These are phyloP conservation scores for Sebastes nivosus DNA, from an alignment of 2,797 vertebrate genomes.

Conservation along the genomic window DNA sequence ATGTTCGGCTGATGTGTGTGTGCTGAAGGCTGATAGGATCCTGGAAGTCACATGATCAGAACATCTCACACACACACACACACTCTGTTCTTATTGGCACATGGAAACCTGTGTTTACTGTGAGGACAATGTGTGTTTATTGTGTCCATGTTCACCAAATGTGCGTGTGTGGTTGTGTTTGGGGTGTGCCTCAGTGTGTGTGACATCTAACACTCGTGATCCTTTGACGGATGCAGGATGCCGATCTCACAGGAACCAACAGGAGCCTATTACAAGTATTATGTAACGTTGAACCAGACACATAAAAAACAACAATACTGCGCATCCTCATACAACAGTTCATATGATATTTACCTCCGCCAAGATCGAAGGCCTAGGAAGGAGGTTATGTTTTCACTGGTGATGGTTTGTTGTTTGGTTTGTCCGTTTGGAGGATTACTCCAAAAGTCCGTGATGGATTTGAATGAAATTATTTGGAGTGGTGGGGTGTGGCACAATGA, in stretches of 20 bases:
- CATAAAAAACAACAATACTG: too few species aligned
- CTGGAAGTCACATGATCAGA: slow-evolving; percentile 26
- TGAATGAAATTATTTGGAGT: too few species aligned
- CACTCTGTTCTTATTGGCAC: background rate
- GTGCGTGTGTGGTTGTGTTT: background rate
- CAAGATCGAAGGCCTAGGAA: too few species aligned
- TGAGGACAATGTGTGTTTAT: background rate
- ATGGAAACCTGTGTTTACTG: slow-evolving; percentile 1
- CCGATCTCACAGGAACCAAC: too few species aligned
- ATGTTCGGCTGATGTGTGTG: background rate
- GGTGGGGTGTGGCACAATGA: too few species aligned
- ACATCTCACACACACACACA: background rate
- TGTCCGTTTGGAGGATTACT: too few species aligned
- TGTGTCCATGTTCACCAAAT: background rate
- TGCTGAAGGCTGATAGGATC: background rate
- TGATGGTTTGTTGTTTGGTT: too few species aligned
- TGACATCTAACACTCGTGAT: background rate
- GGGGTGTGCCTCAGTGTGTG: background rate
- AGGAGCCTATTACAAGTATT: too few species aligned
- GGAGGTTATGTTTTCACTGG: too few species aligned
- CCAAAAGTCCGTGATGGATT: too few species aligned
- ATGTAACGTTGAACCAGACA: background rate
- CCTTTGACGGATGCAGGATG: background rate
- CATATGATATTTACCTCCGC: too few species aligned
- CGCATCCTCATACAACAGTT: too few species aligned